Base-by-base conservation (phyloP, 1,140 invertebrate species). In the Paramacrobiotus metropolitanus region DNA sequence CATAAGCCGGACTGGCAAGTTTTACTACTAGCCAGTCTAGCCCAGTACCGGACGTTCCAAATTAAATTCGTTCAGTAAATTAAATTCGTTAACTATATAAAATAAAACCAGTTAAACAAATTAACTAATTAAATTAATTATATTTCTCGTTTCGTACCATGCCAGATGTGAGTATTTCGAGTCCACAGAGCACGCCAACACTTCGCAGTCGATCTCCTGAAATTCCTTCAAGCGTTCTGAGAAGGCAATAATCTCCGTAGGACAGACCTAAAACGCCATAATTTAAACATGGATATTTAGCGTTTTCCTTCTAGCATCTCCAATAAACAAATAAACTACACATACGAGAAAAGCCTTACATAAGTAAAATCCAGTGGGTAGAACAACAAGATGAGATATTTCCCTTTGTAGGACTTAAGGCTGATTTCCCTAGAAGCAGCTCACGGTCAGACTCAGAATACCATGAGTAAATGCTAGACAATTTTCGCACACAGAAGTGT, bases 301-400 rank as follows among this genome's bases (percentile, higher is more conserved):
- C n/a, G n/a, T n/a, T n/a, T n/a, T n/a, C 34, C 9, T 9, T 40
- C 34, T 40, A n/a, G 34, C 9, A 40, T 40, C 34, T 40, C 9
- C 9, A 40, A n/a, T n/a, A 9, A n/a, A 9, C n/a, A 40, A 40
- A 40, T 40, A 93, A 93, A 1, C 87, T 91, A 70, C 34, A 9
- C 9, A 40, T 9, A n/a, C n/a, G 9, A 40, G 34, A n/a, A 40
- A 40, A 40, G 34, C 9, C 34, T 40, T 40, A 40, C 48, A 28
- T 20, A 55, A 9, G 48, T 55, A 24, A 97, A 97, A 71, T 97
- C 92, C 60, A 93, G 74, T 0, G 92, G 92, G 68, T 96, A 97
- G 79, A 97, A 97, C 76, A 96, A 95, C 1, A 96, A 73, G 0
- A 97, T 85, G 2, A 97, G 77, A 72, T 96, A 97, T 83, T 95